Percentiles rank a stretch among this genome's conserved stretches.
Conservation (phyloP, 2,113 vertebrate genomes). For the Amphiprion ocellaris region DNA sequence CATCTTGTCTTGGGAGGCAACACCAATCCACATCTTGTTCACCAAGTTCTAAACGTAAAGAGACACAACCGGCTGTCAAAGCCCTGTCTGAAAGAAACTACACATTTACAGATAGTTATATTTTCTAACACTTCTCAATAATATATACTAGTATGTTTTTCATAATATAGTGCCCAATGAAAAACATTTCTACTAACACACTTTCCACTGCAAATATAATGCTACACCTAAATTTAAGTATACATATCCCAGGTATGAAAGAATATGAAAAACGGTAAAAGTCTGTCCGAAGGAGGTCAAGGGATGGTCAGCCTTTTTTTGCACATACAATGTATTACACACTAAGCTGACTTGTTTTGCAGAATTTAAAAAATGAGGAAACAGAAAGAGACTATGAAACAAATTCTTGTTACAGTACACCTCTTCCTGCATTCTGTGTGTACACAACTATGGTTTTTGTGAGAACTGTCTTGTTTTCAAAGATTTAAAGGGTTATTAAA, state of each 20-base stretch:
- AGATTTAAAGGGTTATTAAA: not conserved
- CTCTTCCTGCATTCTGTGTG: not conserved
- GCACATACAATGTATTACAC: not conserved
- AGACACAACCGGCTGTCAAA: not conserved
- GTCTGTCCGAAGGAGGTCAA: not conserved
- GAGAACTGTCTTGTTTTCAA: not conserved
- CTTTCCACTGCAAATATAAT: not conserved
- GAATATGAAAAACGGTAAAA: not conserved
- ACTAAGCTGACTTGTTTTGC: not conserved
- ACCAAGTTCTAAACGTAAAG: slow-evolving; percentile 91
- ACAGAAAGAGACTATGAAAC: slow-evolving; percentile 5
- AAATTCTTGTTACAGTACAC: not conserved
- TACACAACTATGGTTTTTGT: not conserved
- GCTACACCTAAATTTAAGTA: not conserved
- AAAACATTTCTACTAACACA: too few relatives aligned
- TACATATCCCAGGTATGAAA: not conserved
- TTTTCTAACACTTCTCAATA: not conserved
- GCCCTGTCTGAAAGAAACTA: not conserved
- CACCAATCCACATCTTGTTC: slow-evolving; percentile 99
- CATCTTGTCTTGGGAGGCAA: slow-evolving; percentile 97
- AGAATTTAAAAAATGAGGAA: slow-evolving; percentile 8
- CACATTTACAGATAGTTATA: not conserved
- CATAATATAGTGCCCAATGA: too few relatives aligned
- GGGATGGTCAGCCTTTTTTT: not conserved
- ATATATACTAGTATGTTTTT: too few relatives aligned